Evolutionary conservation across 2,797 vertebrate species (phyloP), one percentile per base, ranked within the genome.

Genomic region (Schizopygopsis pylzovi): DNA sequence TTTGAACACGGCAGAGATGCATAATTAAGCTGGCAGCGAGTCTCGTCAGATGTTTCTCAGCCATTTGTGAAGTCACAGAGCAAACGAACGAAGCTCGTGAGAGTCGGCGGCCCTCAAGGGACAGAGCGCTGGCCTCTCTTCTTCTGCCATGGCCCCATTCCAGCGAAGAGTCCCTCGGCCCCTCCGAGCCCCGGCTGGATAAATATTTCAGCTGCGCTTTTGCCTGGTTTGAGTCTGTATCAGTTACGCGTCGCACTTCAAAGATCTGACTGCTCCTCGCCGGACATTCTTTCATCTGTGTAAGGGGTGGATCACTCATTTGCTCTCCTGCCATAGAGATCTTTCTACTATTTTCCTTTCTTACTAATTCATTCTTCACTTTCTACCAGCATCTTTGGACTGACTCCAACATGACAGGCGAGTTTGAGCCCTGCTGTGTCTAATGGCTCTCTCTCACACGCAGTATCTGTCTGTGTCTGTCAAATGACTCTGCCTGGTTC

Each of bases 51-150:
- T 80, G 87, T 77, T 77, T 20, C 63, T 43, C 85, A 82, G 84
- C 79, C 85, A 91, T 93, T 91, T 91, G 90, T 92, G 87, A 89
- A 92, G 88, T 88, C 70, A 79, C 86, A 82, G 81, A 88, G 78
- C 88, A 90, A 91, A 94, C 92, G 79, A 88, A 88, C 82, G 68
- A 79, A 71, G 56, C 77, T 81, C 65, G n/a, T 65, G 82, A 87
- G 75, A 77, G 80, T 59, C 33, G 4, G 12, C 6, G 65, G 56
- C 73, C 56, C 83, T 15, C n/a, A 11, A 76, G 77, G 49, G 72
- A 72, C 33, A 3, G 15, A 77, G 43, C 18, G 10, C 28, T 68
- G 76, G 67, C 33, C 59, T 80, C 56, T 76, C 80, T 85, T 85
- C 72, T 78, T 52, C 25, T 82, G 65, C 49, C 78, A n/a, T 13